A percentile compares a stretch with the other conserved stretches of the same genome.
Conservation (phyloP, 2,113 vertebrate genomes). For the Axis porcinus region DNA sequence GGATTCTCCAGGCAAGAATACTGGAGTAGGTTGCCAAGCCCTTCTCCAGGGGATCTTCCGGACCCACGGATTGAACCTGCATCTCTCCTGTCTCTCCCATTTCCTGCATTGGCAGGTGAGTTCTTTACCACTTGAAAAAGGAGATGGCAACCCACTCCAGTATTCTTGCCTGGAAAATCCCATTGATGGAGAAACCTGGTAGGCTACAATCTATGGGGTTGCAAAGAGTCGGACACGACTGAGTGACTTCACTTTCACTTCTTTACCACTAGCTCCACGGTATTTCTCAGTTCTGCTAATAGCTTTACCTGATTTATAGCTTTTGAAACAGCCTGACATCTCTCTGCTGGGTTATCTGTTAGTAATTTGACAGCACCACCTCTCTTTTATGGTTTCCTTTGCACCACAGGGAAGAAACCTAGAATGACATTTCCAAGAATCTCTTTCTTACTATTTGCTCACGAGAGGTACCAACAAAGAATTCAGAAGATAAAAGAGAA, state of each 20-base stretch:
- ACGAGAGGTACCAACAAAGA: neutral
- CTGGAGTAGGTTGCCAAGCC: neutral
- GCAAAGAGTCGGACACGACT: neutral
- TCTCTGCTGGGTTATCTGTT: neutral
- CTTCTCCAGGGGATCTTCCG: neutral
- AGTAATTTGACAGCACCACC: neutral
- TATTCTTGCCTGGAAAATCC: neutral
- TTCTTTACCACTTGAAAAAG: neutral
- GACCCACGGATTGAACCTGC: neutral
- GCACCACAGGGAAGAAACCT: neutral
- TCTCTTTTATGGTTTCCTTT: neutral
- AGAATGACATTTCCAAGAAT: neutral
- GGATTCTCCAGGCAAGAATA: neutral
- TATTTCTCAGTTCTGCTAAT: neutral
- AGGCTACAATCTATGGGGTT: neutral
- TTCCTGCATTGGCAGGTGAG: neutral
- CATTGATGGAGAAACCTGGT: neutral
- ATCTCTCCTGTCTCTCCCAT: neutral
- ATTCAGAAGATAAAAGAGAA: neutral
- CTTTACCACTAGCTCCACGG: neutral
- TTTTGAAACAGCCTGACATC: neutral
- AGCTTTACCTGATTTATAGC: neutral
- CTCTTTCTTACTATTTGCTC: neutral
- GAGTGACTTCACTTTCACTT: neutral
- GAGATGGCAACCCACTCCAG: neutral